phyloP scores from a whole-genome alignment of 2,888 invertebrate genomes.

The Chrysolina americana region DNA sequence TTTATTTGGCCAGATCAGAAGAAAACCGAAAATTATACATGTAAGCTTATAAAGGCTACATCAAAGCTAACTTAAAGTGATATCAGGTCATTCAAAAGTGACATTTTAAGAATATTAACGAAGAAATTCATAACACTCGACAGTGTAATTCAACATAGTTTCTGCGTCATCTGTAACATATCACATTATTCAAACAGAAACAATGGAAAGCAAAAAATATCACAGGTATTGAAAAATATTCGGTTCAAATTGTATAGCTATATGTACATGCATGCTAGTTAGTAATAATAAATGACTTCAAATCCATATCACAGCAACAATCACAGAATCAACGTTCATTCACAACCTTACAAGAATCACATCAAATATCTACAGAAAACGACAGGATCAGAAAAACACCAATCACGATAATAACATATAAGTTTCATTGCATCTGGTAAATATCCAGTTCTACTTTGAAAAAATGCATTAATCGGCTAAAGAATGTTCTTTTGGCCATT shows the following conservation, averaged over 20 bases:
- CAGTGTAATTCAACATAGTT: neutral
- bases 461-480: too few species aligned
- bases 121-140: neutral
- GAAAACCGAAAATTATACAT: neutral
- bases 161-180: constrained; percentile 14
- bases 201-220: constrained; percentile 19
- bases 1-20: too few species aligned
- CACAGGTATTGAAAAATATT: constrained; percentile 18
- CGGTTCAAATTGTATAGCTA: neutral
- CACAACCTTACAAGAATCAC: neutral
- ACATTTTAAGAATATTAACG: neutral
- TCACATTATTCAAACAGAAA: neutral
- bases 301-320: constrained; percentile 7
- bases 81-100: constrained; percentile 9
- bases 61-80: neutral
- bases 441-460: too few species aligned
- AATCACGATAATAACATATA: neutral
- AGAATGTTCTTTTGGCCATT: too few species aligned
- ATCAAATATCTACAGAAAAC: constrained; percentile 2
- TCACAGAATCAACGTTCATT: constrained; percentile 10
- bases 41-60: neutral
- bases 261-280: constrained; percentile 5
- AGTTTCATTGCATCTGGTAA: too few species aligned
- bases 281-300: neutral
- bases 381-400: neutral